These are phyloP conservation scores for Aspidiotus rigidus DNA, from an alignment of 2,888 invertebrate genomes.

Conservation along the genomic window DNA sequence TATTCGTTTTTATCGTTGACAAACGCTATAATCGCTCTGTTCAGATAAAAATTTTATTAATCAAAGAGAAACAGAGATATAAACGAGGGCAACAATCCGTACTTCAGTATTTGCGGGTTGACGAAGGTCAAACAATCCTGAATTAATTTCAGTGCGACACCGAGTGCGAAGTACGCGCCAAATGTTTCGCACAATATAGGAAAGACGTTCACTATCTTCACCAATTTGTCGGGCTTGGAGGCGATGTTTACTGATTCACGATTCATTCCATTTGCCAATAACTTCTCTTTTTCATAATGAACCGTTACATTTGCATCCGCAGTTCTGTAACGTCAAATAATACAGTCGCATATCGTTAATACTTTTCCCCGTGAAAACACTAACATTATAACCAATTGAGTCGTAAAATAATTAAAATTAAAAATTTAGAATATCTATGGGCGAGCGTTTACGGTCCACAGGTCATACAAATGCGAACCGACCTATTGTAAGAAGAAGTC, in stretches of 20 bases:
- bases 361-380: background rate
- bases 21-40: too few species aligned
- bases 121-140: constrained; percentile 80
- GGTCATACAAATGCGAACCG: too few species aligned
- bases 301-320: constrained; percentile 10
- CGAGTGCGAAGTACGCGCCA: constrained; percentile 75
- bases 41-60: too few species aligned
- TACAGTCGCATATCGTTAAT: background rate
- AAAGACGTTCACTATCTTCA: constrained; percentile 60
- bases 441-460: too few species aligned
- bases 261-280: constrained; percentile 6
- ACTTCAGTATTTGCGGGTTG: constrained; percentile 82
- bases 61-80: too few species aligned
- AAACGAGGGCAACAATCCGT: constrained; percentile 40
- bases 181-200: constrained; percentile 77
- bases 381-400: too few species aligned
- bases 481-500: too few species aligned
- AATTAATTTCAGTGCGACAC: constrained; percentile 69
- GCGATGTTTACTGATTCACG: background rate
- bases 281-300: constrained; percentile 10
- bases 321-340: constrained; percentile 8
- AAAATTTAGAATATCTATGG: too few species aligned
- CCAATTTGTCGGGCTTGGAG: constrained; percentile 13
- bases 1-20: constrained; percentile 39
- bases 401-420: too few species aligned